phyloP scores from a whole-genome alignment of 2,113 vertebrate genomes.

The Hemiscyllium ocellatum region DNA sequence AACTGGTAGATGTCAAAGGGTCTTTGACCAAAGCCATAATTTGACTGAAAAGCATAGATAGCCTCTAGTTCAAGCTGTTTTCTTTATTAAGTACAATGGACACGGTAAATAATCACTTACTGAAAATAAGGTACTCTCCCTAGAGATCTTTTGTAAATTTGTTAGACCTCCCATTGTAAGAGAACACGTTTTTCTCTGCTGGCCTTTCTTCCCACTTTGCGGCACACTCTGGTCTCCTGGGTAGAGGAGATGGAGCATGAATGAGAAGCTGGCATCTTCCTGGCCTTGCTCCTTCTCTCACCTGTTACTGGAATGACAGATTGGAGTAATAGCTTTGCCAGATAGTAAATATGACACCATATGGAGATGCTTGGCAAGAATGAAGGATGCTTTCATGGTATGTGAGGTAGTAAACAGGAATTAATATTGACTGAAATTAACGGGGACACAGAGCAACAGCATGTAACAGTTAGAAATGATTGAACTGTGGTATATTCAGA shows the following conservation, averaged over 20 bases:
- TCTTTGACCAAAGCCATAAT: not conserved
- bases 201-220: not conserved
- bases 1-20: not conserved
- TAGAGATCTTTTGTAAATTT: not conserved
- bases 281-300: not conserved
- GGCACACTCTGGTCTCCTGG: not conserved
- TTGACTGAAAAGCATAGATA: not conserved
- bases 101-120: not conserved
- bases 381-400: constrained; percentile 1
- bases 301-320: not conserved
- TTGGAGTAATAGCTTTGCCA: not conserved
- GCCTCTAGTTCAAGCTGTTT: not conserved
- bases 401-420: constrained; percentile 7
- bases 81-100: not conserved
- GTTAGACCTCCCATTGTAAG: not conserved
- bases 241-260: not conserved
- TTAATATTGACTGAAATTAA: not conserved
- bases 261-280: not conserved
- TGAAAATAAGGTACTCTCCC: not conserved
- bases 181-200: not conserved
- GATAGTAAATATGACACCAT: constrained; percentile 4
- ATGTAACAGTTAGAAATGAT: not conserved
- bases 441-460: not conserved
- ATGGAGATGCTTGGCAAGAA: constrained; percentile 6
- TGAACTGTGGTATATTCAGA: not conserved